Base-by-base conservation (phyloP, 1,140 invertebrate genomes). In the Cheumatopsyche charites region DNA sequence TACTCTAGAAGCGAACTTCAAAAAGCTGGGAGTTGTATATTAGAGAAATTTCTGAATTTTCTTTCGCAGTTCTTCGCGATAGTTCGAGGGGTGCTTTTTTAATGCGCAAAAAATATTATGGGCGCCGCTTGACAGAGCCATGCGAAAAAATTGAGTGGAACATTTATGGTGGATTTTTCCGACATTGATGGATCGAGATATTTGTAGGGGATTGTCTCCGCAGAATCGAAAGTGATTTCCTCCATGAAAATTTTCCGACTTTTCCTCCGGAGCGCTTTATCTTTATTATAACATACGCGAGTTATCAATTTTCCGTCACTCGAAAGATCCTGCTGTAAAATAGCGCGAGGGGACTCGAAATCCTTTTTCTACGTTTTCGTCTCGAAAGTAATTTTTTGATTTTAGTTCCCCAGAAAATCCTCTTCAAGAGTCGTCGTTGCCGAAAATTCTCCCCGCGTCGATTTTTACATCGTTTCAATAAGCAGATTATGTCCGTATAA, bases 211-310 rank as follows among this genome's bases (percentile, higher is more conserved):
- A 66, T 66, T 66, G 63, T 66, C 63, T 66, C 66, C 36, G 41
- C 47, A 55, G 26, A 55, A 68, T 55, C 66, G 45, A 68, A 68
- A 68, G 66, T 55, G 66, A 68, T 68, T 68, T 68, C 49, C 66
- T 52, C 23, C 66, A 55, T 68, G 66, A 68, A 68, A 68, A 47
- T 66, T 66, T 66, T 66, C 63, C 21, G 63, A 66, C 63, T 68
- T 68, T 68, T 58, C 66, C 45, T 68, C 26, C 17, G 6, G 23
- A 68, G 25, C 66, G 23, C 49, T 68, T 68, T 68, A 68, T 68
- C 66, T 68, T 68, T 68, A 68, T 68, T 68, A 68, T 68, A 68
- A 68, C 66, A 68, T 68, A 68, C 66, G 66, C 45, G 66, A 68
- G 66, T 68, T 68, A 68, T 68, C 66, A 68, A 68, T 68, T 68